A percentile compares a stretch with the other conserved stretches of the same genome.
phyloP scores from a whole-genome alignment of 35 echinoderm and acorn worm genomes.

The Eucidaris tribuloides region DNA sequence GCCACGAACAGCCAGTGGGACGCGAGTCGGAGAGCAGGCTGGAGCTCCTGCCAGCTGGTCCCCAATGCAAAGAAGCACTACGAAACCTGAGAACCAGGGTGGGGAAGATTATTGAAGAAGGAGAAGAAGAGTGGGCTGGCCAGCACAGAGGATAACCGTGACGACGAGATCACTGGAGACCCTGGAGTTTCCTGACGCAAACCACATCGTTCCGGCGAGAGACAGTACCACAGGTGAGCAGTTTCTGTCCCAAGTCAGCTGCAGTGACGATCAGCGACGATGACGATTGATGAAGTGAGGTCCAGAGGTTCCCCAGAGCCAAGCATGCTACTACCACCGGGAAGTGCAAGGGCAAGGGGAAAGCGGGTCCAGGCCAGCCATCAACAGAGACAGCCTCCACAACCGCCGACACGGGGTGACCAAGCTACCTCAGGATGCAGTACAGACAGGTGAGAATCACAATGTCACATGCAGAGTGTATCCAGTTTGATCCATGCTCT shows the following conservation, averaged over 20 bases:
- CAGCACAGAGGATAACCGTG: slow-evolving; percentile 42
- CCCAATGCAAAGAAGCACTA: slow-evolving; percentile 50
- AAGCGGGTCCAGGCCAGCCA: slow-evolving; percentile 29
- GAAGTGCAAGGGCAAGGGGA: slow-evolving; percentile 39
- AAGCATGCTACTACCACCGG: slow-evolving; percentile 41
- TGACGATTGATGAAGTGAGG: slow-evolving; percentile 9
- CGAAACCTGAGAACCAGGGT: slow-evolving; percentile 52
- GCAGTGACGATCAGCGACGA: slow-evolving; percentile 31
- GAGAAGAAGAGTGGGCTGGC: slow-evolving; percentile 53
- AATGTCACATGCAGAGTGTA: slow-evolving; percentile 52
- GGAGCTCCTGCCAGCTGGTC: slow-evolving; percentile 54
- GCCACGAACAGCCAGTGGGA: slow-evolving; percentile 36
- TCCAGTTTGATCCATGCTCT: slow-evolving; percentile 44
- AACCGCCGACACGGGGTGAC: slow-evolving; percentile 31
- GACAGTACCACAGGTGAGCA: not conserved
- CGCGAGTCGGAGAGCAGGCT: slow-evolving; percentile 40
- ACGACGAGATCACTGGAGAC: slow-evolving; percentile 47
- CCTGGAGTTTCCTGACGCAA: slow-evolving; percentile 38
- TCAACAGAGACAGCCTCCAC: slow-evolving; percentile 58
- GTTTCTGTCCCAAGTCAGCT: slow-evolving; percentile 22
- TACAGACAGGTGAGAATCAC: slow-evolving; percentile 52
- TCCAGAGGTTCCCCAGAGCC: slow-evolving; percentile 53
- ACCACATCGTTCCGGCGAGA: slow-evolving; percentile 36
- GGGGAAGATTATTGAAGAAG: slow-evolving; percentile 56
- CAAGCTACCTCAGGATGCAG: slow-evolving; percentile 41